Evolutionary conservation across 2,113 vertebrate genomes (phyloP), one percentile per base, ranked within the genome.

Genomic region (Scophthalmus maximus): DNA sequence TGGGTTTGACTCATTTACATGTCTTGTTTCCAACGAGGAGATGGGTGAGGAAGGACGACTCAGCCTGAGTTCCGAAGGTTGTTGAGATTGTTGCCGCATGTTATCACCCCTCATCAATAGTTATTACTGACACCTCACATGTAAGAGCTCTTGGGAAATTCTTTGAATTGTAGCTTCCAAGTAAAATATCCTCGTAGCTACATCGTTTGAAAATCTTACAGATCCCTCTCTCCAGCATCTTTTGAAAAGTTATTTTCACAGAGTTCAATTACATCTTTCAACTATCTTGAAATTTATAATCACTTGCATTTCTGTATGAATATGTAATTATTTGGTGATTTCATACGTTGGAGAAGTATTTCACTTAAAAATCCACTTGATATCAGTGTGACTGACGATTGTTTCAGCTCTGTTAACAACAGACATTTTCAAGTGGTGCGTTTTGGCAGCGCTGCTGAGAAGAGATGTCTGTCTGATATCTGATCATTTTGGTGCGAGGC

Each of bases 1-100:
- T 75, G 74, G 64, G 68, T 75, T 73, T 38, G 30, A 77, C 57
- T 73, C 64, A 30, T 79, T 77, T 66, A 34, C 60, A 61, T 64
- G 50, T 80, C 27, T 66, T 67, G 42, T 69, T 76, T 78, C 25
- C 53, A 38, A 2, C 52, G 57, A 78, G 1, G 3, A 51, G 32
- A 59, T 26, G 25, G 51, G 27, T 10, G 30, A 25, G 15, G 25
- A 59, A 67, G 40, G 14, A 27, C 0, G 15, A 75, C 29, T 65
- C 32, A 25, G 23, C 7, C 10, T 1, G 7, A 51, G 38, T 64
- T 75, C 25, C n/a, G n/a, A n/a, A 68, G 44, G 47, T n/a, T 70
- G 36, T 76, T 63, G 32, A 0, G 8, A 42, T 22, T 1, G 0
- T 49, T 9, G 11, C 26, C 8, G 34, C 4, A 6, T 27, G 15